Evolutionary conservation across 2,888 invertebrate genomes (phyloP), one percentile per base, ranked within the genome.

Genomic region (Criorhina ranunculi): DNA sequence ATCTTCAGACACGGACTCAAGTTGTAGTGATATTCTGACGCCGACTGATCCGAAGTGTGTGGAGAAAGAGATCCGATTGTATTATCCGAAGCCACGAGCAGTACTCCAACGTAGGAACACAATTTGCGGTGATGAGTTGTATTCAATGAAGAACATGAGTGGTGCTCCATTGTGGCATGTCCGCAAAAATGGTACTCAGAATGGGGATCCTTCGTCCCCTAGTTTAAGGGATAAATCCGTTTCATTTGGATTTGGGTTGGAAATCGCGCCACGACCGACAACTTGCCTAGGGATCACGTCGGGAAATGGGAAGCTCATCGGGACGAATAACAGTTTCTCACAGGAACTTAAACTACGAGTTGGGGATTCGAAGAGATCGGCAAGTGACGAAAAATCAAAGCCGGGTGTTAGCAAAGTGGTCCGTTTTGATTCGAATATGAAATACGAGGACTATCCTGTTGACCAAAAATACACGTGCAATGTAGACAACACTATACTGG

Each of bases 31-130:
- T 87, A 93, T 93, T 67, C 91, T 93, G 40, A 93, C 94, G 5
- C 93, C 94, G 87, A 91, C 91, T 6, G 91, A 91, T 73, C 77
- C 89, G 0, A 91, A 91, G 64, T 89, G 89, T 0, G 88, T 88
- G 0, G 89, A 91, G 49, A 91, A 92, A 44, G 91, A 92, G 77
- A 89, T 89, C 49, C 90, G 96, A 40, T 92, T 96, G 89, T 96
- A 95, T 90, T 94, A 95, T 60, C 94, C 95, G 2, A 96, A 95
- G 91, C 96, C 97, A 7, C 93, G 95, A 76, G 93, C 95, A 17
- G 93, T 95, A 86, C 93, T 96, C 40, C 96, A 96, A 90, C 94
- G 98, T 9, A 93, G 98, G 15, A 97, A 98, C 88, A 97, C 98
- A 0, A 96, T 98, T 87, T 96, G 97, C 88, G 97, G 98, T 12